Evolutionary conservation across 2,888 invertebrate genomes (phyloP).

Genomic region (Agriopis marginaria): DNA sequence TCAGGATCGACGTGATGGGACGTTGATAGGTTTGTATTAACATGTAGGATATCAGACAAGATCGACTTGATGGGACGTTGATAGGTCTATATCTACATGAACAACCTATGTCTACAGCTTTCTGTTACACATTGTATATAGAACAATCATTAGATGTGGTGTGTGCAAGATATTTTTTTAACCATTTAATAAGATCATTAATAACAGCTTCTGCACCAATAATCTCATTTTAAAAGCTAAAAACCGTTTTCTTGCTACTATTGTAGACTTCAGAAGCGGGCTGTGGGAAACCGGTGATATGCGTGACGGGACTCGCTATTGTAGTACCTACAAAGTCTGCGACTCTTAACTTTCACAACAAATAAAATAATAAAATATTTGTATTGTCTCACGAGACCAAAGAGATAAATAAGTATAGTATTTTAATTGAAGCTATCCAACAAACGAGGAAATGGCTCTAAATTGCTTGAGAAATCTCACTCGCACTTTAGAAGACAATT

Average conservation of each 20-base stretch:
- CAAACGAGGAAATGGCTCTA: constrained; percentile 19
- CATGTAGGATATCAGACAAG: too few relatives aligned
- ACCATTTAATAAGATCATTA: background rate
- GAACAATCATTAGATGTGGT: too few relatives aligned
- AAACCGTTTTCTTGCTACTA: constrained; percentile 25
- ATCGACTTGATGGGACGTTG: too few relatives aligned
- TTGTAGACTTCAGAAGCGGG: constrained; percentile 34
- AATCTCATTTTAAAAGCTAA: constrained; percentile 13
- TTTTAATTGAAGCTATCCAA: constrained; percentile 30
- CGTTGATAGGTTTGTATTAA: too few relatives aligned
- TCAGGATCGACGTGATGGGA: too few relatives aligned
- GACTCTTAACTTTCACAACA: constrained; percentile 42
- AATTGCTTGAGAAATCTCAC: constrained; percentile 22
- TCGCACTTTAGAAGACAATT: constrained; percentile 2
- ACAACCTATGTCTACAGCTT: too few relatives aligned
- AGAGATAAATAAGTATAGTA: constrained; percentile 20
- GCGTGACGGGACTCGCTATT: constrained; percentile 47
- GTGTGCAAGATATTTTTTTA: too few relatives aligned
- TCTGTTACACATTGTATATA: too few relatives aligned
- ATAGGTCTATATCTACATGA: too few relatives aligned
- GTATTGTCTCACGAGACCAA: constrained; percentile 33
- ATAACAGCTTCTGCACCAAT: background rate
- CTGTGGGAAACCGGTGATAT: constrained; percentile 61
- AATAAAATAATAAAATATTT: constrained; percentile 37
- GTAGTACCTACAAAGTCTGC: constrained; percentile 49